Percentiles rank a stretch among this genome's conserved stretches.
phyloP scores from a whole-genome alignment of 2,888 invertebrate genomes.

The Sicus ferrugineus region DNA sequence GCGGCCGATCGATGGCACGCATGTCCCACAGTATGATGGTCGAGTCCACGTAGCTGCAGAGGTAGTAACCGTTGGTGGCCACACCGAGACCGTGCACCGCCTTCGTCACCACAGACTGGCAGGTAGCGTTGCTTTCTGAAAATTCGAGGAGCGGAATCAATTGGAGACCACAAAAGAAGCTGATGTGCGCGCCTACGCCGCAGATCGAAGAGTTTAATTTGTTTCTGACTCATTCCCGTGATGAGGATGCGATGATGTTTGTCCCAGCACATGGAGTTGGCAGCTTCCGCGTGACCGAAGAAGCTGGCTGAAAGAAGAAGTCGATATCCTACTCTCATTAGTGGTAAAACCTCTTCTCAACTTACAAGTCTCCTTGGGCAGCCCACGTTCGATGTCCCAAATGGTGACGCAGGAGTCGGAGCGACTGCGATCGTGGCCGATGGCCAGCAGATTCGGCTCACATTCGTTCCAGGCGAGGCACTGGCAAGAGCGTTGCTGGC shows the following conservation, averaged over 20 bases:
- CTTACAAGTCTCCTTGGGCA: conserved; percentile 59
- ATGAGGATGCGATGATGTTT: conserved; percentile 78
- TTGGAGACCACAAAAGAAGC: background rate
- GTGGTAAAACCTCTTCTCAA: too few species aligned
- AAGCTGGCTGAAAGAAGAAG: conserved; percentile 71
- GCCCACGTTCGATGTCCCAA: conserved; percentile 76
- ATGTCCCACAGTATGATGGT: conserved; percentile 89
- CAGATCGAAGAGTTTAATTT: conserved; percentile 87
- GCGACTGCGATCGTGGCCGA: conserved; percentile 88
- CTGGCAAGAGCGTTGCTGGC: conserved; percentile 85
- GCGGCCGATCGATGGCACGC: conserved; percentile 84
- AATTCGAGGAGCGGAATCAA: conserved; percentile 5
- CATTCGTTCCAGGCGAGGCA: conserved; percentile 87
- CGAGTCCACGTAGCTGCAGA: conserved; percentile 85
- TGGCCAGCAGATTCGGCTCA: conserved; percentile 83
- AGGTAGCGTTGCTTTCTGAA: conserved; percentile 71
- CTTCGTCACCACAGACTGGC: conserved; percentile 71
- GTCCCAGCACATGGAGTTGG: conserved; percentile 86
- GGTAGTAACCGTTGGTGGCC: conserved; percentile 79
- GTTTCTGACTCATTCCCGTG: conserved; percentile 90
- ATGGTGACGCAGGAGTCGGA: conserved; percentile 87
- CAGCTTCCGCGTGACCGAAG: conserved; percentile 83
- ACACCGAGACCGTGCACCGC: conserved; percentile 84
- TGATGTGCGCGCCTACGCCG: conserved; percentile 71
- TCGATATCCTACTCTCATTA: too few species aligned